Base-by-base conservation (phyloP, 2,113 vertebrate species). In the Pygathrix nemaeus region DNA sequence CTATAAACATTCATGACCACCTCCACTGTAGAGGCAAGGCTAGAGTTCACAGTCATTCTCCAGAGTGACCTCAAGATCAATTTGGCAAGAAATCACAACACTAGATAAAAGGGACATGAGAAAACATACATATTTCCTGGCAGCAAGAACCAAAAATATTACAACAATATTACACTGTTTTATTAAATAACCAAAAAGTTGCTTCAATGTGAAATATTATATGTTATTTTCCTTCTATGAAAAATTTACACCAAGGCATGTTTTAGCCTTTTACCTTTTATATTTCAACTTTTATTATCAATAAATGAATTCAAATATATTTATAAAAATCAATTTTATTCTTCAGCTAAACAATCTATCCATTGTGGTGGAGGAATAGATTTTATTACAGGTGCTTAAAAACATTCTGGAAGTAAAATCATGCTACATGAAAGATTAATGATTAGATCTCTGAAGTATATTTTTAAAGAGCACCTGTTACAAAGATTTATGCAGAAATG, bases 211-310 rank as follows among this genome's bases (percentile, higher is more conserved):
- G 17, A 48, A 73, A 52, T 96, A 73, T 27, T 88, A 35, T 83
- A n/a, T 35, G 5, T 61, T 55, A 48, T 70, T 30, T 66, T 72
- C 30, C 20, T 66, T 73, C 17, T 50, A 52, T 27, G 87, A 52
- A 94, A 68, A 59, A 88, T 75, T 66, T 88, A 73, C 85, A 23
- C 1, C 1, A 40, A 70, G 25, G 7, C 5, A 45, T 57, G 43
- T 72, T 81, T 80, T 18, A 72, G 32, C 16, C 3, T 66, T 88
- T 87, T 52, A 35, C 50, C 18, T 52, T 76, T 83, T 32, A 38
- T 52, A 32, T 32, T 5, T 72, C 64, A 6, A 40, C 48, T 81
- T 79, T 82, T 94, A 82, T 32, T 59, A 92, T 75, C 59, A 89
- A 79, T 6, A n/a, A 79, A 72, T 64, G 25, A 18, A 43, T 72